Percentiles rank a stretch among this genome's conserved stretches.
These are phyloP conservation scores for Eptatretus burgeri DNA, from an alignment of 2,113 vertebrate genomes.

Conservation along the genomic window DNA sequence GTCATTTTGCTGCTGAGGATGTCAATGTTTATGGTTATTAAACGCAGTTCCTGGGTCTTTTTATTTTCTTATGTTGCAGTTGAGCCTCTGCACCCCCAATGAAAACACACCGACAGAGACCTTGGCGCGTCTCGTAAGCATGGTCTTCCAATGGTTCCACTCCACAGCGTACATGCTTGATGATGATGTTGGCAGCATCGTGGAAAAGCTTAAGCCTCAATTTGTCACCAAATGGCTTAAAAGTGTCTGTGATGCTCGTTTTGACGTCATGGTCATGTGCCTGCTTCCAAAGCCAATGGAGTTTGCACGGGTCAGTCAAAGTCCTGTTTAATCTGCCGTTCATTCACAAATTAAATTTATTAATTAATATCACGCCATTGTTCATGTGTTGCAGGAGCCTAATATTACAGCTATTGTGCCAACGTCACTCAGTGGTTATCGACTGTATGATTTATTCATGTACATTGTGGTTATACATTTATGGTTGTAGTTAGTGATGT, in stretches of 20 bases:
- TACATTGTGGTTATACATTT: too few species aligned
- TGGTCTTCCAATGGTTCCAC: constrained; percentile 99
- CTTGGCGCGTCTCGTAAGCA: constrained; percentile 71
- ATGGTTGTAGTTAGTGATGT: too few species aligned
- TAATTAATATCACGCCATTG: too few species aligned
- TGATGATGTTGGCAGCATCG: constrained; percentile 85
- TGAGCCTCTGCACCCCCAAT: constrained; percentile 83
- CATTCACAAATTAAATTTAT: constrained; percentile 5
- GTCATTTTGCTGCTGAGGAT: too few species aligned
- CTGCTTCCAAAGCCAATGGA: constrained; percentile 92
- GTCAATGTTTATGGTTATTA: too few species aligned
- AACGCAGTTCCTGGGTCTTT: too few species aligned
- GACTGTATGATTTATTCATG: too few species aligned
- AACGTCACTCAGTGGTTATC: too few species aligned
- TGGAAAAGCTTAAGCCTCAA: constrained; percentile 95
- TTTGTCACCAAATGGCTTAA: constrained; percentile 98
- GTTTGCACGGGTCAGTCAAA: constrained; percentile 54
- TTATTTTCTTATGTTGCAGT: constrained; percentile 18
- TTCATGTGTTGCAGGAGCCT: too few species aligned
- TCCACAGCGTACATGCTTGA: constrained; percentile 98
- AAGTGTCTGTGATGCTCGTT: constrained; percentile 80
- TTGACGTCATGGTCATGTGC: constrained; percentile 99
- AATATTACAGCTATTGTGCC: too few species aligned
- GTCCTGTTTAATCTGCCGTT: constrained; percentile 4
- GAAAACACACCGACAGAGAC: constrained; percentile 95